phyloP scores from a whole-genome alignment of 2,888 invertebrate species.

The Cosmia trapezina region DNA sequence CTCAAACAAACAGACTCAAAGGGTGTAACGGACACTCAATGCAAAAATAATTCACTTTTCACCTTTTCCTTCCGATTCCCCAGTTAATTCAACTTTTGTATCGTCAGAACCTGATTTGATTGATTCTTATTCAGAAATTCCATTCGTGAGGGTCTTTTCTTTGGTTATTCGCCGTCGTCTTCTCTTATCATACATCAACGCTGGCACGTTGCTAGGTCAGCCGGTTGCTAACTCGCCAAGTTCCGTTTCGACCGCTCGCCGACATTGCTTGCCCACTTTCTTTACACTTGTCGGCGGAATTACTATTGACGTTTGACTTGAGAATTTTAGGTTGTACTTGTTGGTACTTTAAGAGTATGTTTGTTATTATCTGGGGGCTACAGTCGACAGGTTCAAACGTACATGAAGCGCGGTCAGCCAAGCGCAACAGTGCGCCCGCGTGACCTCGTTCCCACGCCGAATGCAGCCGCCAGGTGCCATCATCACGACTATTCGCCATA shows the following conservation, averaged over 20 bases:
- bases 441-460: conserved; percentile 88
- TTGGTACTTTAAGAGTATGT: conserved; percentile 42
- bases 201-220: conserved; percentile 64
- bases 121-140: conserved; percentile 16
- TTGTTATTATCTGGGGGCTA: conserved; percentile 51
- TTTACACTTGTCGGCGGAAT: conserved; percentile 56
- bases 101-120: neutral
- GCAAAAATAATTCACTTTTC: neutral
- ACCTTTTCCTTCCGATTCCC: neutral
- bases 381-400: conserved; percentile 62
- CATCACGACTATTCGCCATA: conserved; percentile 77
- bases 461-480: conserved; percentile 70
- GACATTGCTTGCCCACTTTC: conserved; percentile 60
- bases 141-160: conserved; percentile 7
- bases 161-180: conserved; percentile 21
- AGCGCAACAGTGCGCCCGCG: conserved; percentile 85
- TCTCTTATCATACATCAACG: conserved; percentile 54
- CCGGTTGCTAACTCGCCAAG: conserved; percentile 55
- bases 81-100: neutral
- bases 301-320: conserved; percentile 27
- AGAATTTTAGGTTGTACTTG: conserved; percentile 4
- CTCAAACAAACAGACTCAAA: too few relatives aligned
- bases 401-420: conserved; percentile 77
- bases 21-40: neutral
- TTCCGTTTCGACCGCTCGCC: conserved; percentile 53